These are phyloP conservation scores for Apamea sordens DNA, from an alignment of 2,888 invertebrate genomes.

Conservation along the genomic window DNA sequence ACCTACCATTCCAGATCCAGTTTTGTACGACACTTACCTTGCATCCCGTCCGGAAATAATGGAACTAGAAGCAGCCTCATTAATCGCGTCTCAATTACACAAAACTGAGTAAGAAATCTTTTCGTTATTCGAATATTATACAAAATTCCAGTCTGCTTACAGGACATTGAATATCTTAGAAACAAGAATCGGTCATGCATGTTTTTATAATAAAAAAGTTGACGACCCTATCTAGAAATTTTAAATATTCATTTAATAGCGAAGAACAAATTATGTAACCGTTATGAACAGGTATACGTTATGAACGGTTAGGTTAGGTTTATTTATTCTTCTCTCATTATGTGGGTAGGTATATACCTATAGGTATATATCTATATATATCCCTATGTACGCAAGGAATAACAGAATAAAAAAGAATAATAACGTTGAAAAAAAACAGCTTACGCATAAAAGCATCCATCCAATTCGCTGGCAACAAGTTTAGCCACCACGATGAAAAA, in stretches of 20 bases:
- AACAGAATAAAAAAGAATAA: not conserved
- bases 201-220: constrained; percentile 17
- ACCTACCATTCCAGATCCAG: constrained; percentile 78
- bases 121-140: constrained; percentile 15
- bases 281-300: constrained; percentile 3
- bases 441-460: not conserved
- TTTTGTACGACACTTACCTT: constrained; percentile 90
- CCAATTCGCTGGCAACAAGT: not conserved
- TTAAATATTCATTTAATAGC: not conserved
- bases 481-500: not conserved
- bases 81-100: constrained; percentile 88
- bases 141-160: constrained; percentile 10
- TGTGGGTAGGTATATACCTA: no score
- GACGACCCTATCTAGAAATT: not conserved
- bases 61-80: constrained; percentile 91
- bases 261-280: constrained; percentile 21
- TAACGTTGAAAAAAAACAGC: not conserved
- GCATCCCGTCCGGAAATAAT: constrained; percentile 91
- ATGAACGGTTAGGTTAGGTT: not conserved
- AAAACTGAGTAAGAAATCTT: constrained; percentile 84
- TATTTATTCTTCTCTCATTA: no score
- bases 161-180: constrained; percentile 5
- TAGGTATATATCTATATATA: no score
- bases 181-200: constrained; percentile 12
- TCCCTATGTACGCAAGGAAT: no score